Evolutionary conservation across 2,113 vertebrate species (phyloP).

Genomic region (Microcebus murinus): DNA sequence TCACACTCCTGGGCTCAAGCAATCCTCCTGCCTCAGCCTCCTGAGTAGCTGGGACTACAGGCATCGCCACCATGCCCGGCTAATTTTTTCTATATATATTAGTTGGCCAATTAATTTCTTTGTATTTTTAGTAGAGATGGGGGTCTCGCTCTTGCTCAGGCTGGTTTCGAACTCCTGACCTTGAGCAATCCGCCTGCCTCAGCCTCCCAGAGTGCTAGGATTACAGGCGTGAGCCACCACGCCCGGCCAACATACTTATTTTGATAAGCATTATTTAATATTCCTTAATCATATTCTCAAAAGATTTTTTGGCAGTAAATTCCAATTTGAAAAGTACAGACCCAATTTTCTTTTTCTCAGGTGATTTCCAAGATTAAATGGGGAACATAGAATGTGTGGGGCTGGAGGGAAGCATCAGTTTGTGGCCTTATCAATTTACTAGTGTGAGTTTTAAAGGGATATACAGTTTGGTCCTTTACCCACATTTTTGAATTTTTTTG

Average conservation of each 20-base stretch:
- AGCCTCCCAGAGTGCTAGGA: no score
- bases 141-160: no score
- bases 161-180: no score
- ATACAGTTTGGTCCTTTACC: background rate
- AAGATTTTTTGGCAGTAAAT: background rate
- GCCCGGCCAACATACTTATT: background rate
- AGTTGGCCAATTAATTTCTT: no score
- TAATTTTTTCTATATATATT: no score
- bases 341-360: background rate
- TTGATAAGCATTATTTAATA: background rate
- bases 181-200: no score
- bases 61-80: no score
- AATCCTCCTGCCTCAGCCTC: no score
- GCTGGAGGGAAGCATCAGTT: background rate
- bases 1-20: no score
- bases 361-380: background rate
- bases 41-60: no score
- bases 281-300: background rate
- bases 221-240: no score
- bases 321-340: background rate
- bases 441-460: background rate
- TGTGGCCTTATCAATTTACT: background rate
- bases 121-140: no score
- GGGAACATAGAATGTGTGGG: background rate
- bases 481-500: background rate